phyloP scores from a whole-genome alignment of 2,888 invertebrate species.

The Heliothis peltigera region DNA sequence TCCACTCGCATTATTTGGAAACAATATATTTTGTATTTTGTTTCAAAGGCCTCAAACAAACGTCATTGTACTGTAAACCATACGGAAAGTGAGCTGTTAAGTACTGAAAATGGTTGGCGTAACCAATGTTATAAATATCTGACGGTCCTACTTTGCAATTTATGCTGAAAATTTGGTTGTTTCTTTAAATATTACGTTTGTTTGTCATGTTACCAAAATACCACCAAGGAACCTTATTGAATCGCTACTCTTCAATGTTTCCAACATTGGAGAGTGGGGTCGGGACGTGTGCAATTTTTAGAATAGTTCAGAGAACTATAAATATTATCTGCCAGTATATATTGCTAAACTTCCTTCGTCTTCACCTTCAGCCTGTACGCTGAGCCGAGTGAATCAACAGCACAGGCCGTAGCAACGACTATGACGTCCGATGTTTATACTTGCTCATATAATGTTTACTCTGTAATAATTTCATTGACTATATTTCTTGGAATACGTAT shows the following conservation, averaged over 20 bases:
- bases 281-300: conserved; percentile 82
- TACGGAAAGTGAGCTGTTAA: conserved; percentile 41
- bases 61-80: conserved; percentile 31
- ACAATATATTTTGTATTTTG: conserved; percentile 36
- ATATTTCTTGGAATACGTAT: conserved; percentile 73
- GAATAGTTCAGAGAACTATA: conserved; percentile 82
- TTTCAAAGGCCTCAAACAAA: conserved; percentile 37
- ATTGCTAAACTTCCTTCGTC: conserved; percentile 84
- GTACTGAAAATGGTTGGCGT: conserved; percentile 33
- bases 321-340: conserved; percentile 82
- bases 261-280: conserved; percentile 58
- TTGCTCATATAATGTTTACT: conserved; percentile 83
- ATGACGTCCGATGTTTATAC: conserved; percentile 82
- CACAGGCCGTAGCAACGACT: conserved; percentile 79
- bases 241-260: conserved; percentile 59
- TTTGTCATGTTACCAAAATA: conserved; percentile 62
- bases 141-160: conserved; percentile 54
- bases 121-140: conserved; percentile 46
- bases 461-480: conserved; percentile 86
- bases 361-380: conserved; percentile 80
- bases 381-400: conserved; percentile 80
- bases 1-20: conserved; percentile 28
- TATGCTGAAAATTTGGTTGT: conserved; percentile 54
- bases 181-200: conserved; percentile 63
- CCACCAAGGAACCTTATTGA: conserved; percentile 53